These are phyloP conservation scores for Mactra quadrangularis DNA, from an alignment of 1,140 invertebrate genomes.

Conservation along the genomic window DNA sequence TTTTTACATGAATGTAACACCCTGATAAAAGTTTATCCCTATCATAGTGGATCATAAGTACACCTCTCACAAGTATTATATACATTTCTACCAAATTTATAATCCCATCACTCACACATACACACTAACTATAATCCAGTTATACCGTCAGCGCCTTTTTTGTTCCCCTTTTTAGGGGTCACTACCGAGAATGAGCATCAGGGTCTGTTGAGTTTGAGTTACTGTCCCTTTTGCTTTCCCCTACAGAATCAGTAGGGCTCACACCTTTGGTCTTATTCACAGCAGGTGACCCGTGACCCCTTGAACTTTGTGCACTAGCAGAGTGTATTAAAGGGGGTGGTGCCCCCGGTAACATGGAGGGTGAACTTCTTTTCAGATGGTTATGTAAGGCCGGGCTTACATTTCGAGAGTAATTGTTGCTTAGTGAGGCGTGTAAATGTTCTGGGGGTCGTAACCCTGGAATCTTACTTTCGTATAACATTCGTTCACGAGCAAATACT, in stretches of 20 bases:
- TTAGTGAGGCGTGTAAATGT: conserved; percentile 47
- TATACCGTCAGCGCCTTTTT: too few relatives aligned
- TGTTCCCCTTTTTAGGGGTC: too few relatives aligned
- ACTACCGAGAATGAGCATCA: conserved; percentile 73
- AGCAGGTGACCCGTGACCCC: conserved; percentile 75
- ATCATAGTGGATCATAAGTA: too few relatives aligned
- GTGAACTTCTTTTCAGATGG: conserved; percentile 60
- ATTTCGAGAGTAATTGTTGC: conserved; percentile 62
- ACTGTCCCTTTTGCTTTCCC: conserved; percentile 73
- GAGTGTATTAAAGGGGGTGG: conserved; percentile 67
- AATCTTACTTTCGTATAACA: conserved; percentile 51
- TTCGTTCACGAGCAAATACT: conserved; percentile 66
- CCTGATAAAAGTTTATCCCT: too few relatives aligned
- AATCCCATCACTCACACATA: too few relatives aligned
- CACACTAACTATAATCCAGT: too few relatives aligned
- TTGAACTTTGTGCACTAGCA: conserved; percentile 58
- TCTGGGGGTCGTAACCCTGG: conserved; percentile 50
- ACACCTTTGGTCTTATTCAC: conserved; percentile 75
- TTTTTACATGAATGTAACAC: too few relatives aligned
- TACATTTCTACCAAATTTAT: too few relatives aligned
- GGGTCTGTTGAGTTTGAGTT: conserved; percentile 71
- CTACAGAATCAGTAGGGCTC: conserved; percentile 66
- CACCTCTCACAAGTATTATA: too few relatives aligned
- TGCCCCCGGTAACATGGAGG: conserved; percentile 46
- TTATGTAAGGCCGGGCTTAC: conserved; percentile 71